A percentile compares a stretch with the other conserved stretches of the same genome.
phyloP scores from a whole-genome alignment of 2,113 vertebrate species.

The Patagioenas fasciata region DNA sequence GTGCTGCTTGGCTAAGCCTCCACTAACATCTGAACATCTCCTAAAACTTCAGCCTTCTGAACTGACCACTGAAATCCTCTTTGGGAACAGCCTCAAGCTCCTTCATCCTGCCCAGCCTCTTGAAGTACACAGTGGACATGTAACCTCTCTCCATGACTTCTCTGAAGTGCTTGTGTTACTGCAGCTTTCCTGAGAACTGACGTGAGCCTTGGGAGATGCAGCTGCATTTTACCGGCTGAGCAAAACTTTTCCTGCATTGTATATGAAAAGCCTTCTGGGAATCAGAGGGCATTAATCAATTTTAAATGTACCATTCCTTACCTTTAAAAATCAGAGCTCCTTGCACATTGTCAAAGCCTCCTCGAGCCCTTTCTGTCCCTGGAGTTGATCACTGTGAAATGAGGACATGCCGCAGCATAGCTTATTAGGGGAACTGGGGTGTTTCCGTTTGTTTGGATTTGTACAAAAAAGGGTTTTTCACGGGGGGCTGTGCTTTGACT shows the following conservation, averaged over 20 bases:
- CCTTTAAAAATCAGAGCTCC: constrained; percentile 37
- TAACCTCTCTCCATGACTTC: background rate
- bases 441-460: constrained; percentile 34
- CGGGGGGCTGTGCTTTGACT: constrained; percentile 13
- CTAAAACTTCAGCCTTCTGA: background rate
- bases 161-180: background rate
- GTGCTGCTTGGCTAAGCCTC: background rate
- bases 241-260: constrained; percentile 18
- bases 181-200: background rate
- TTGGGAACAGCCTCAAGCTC: rapidly evolving
- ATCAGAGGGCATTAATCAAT: constrained; percentile 57
- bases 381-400: constrained; percentile 37
- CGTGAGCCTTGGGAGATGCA: background rate
- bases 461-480: constrained; percentile 54
- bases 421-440: constrained; percentile 29
- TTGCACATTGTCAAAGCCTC: constrained; percentile 15
- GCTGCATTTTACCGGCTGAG: constrained; percentile 37
- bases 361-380: background rate
- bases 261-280: constrained; percentile 49
- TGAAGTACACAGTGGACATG: background rate
- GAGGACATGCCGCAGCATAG: constrained; percentile 44
- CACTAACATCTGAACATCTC: background rate
- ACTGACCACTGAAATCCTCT: background rate
- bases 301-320: constrained; percentile 41
- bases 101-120: background rate